Base-by-base conservation (phyloP, 2,113 vertebrate genomes). In the Pseudorasbora parva region DNA sequence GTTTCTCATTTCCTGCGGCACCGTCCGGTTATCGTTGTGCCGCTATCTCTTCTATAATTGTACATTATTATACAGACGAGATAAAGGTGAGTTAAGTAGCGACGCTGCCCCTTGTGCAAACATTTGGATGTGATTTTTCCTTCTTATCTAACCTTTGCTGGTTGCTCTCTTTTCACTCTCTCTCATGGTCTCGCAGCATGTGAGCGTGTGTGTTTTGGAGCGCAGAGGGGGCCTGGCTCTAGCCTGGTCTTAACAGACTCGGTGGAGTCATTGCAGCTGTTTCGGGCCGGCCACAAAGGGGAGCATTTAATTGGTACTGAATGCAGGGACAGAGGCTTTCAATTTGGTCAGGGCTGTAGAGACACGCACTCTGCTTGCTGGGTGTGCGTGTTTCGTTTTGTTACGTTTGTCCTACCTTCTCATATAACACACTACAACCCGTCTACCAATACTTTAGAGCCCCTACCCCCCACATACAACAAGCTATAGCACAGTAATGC, bases 221-320 rank as follows among this genome's bases (percentile, higher is more conserved):
- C 19, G 3, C 54, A 78, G 51, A 68, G 84, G 85, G 89, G 87
- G 86, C 82, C 79, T 85, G 80, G 89, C 88, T 87, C 81, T 87
- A 89, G 88, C 77, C 62, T 87, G 74, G 84, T 86, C 83, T 85
- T 86, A 90, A 91, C 90, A 93, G 92, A 94, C 93, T 92, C 87
- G 9, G 33, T 88, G 93, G 92, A 94, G 93, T 93, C 93, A 83
- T 83, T 89, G 88, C 92, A 94, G 93, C 92, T 95, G 94, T 92
- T 95, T 89, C 86, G 83, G 83, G 81, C 49, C 72, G 86, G 91
- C 91, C 90, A 86, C 90, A 90, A 89, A 93, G 91, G 91, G 88
- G 89, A 90, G 91, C 87, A 90, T 94, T 92, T 95, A 95, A 95
- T 95, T 95, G 93, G 90, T 92, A 84, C 85, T 90, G 91, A 94